Evolutionary conservation across 2,113 vertebrate species (phyloP), one percentile per base, ranked within the genome.

Genomic region (Sakesphorus luctuosus): DNA sequence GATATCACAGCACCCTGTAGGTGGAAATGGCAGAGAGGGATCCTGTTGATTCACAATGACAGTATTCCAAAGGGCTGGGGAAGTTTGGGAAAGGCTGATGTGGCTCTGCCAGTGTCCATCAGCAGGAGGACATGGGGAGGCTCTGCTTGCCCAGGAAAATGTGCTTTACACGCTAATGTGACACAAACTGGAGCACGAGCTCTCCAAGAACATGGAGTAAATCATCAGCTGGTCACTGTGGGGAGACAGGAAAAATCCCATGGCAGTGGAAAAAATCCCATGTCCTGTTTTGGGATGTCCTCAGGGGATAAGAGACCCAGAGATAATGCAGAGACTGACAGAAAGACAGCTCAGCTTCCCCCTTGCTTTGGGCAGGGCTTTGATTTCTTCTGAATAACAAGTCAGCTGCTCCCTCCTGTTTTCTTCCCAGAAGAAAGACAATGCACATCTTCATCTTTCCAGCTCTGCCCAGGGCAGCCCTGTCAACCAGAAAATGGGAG

Each of bases 401-500:
- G 35, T 86, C 90, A 50, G 88, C 61, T 73, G 84, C 85, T 92
- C 74, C 87, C 74, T 86, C 66, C 63, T 43, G 24, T 53, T 93
- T 72, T 47, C 75, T 92, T 96, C 74, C 74, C 82, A 77, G 67
- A 68, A 93, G 62, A 94, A 87, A 86, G 75, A 87, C 73, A 87
- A 69, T 36, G 12, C 62, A 23, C 1, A 0, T 77, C 87, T 36
- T 65, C 83, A 75, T 53, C 49, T 55, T 88, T 36, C 80, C 35
- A 62, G 35, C 58, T 67, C 67, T 84, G 85, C 84, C 92, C 86
- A 81, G 80, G 84, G 77, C 52, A 0, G 85, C 66, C 68, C 74
- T 83, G 26, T 49, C 69, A 65, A 50, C 28, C 89, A 84, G 94
- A 79, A 93, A 84, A 58, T 3, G 73, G 63, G 87, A 95, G 74